Evolutionary conservation across 92 coral and sea anemone species (phyloP).

Genomic region (Galaxea fascicularis): DNA sequence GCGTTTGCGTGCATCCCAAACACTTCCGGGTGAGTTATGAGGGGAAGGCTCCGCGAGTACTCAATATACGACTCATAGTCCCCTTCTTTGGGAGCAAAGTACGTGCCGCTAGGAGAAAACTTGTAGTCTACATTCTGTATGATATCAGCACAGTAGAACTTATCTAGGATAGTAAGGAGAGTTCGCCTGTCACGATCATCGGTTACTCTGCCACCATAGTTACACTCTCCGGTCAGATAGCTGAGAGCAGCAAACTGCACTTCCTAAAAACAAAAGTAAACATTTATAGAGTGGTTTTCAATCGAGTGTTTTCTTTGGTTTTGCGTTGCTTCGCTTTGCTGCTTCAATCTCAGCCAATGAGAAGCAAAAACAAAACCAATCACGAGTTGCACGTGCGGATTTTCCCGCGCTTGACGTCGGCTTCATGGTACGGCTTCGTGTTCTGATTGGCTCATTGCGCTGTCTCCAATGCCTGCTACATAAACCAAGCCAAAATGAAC

Average conservation of each 20-base stretch:
- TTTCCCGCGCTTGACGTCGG: too few species aligned
- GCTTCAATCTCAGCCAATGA: too few species aligned
- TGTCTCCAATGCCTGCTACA: too few species aligned
- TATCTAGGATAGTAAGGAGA: constrained; percentile 88
- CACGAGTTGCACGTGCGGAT: too few species aligned
- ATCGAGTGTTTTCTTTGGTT: too few species aligned
- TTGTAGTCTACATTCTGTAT: constrained; percentile 71
- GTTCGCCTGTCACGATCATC: constrained; percentile 99
- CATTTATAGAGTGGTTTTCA: neutral
- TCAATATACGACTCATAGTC: constrained; percentile 96
- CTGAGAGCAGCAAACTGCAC: constrained; percentile 92
- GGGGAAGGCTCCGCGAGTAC: constrained; percentile 88
- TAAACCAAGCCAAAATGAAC: too few species aligned
- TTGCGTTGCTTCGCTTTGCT: too few species aligned
- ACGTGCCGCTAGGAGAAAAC: constrained; percentile 95
- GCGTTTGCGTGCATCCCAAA: constrained; percentile 99
- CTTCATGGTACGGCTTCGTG: too few species aligned
- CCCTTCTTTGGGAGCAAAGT: constrained; percentile 91
- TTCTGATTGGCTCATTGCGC: too few species aligned
- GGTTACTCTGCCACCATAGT: constrained; percentile 99
- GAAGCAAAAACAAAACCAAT: too few species aligned
- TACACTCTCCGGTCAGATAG: constrained; percentile 98
- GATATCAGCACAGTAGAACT: constrained; percentile 80
- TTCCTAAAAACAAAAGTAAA: constrained; percentile 59
- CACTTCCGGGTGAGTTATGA: constrained; percentile 93